Evolutionary conservation across 2,888 invertebrate species (phyloP), one percentile per base, ranked within the genome.

Genomic region (Amphiduros pacificus): DNA sequence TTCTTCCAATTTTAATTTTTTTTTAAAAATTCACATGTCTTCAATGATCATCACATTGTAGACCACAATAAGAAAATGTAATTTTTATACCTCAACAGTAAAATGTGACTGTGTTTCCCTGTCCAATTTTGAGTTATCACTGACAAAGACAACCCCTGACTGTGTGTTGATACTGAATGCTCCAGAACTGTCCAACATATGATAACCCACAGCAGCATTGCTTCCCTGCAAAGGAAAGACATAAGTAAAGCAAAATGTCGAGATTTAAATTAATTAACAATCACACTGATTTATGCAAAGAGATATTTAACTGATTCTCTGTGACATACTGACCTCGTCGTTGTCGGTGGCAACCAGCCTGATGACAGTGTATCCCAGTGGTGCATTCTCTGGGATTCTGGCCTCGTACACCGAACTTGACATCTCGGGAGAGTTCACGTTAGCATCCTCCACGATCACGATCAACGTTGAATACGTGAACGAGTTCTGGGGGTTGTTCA

Each of bases 321-420:
- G n/a, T n/a, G n/a, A n/a, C n/a, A n/a, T n/a, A n/a, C n/a, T n/a
- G 14, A 64, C 64, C 52, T 40, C n/a, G 24, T 65, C 65, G 27
- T 28, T 17, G 36, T 65, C 65, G 4, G 24, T 6, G 22, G 61
- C 65, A 1, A 14, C 17, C 11, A 65, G 28, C 49, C 54, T 52
- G 11, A 49, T 11, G 31, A 65, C 55, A 17, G 40, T 40, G 62
- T 62, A 62, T 32, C 52, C 59, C 24, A n/a, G 51, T 1, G 65
- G 60, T 9, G 65, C 29, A 36, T 65, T 54, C 32, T 65, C 65
- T 1, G 65, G 62, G n/a, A 65, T 55, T 31, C 50, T 60, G 29
- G 55, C 62, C 4, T 49, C 56, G 48, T 60, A 58, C 14, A 27
- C 22, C 9, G 50, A 32, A 17, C 17, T 22, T 22, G 14, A 28